Evolutionary conservation across 2,113 vertebrate genomes (phyloP).

Genomic region (Megaleporinus macrocephalus): DNA sequence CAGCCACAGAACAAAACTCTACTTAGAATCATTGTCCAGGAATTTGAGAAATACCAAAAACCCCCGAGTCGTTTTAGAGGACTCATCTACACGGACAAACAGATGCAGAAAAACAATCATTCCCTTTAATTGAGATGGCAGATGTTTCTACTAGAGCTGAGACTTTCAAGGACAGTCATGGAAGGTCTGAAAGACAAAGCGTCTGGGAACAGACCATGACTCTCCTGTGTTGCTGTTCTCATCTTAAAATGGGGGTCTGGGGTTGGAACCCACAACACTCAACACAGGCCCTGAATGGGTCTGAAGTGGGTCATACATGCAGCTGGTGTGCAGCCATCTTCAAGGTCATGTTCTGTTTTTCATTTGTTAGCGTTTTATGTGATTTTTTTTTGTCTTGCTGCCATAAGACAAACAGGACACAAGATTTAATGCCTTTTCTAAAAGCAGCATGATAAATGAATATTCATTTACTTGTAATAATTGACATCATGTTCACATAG

Average conservation of each 20-base stretch:
- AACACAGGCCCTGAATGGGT: conserved; percentile 70
- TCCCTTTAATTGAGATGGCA: conserved; percentile 71
- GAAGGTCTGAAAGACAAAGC: conserved; percentile 64
- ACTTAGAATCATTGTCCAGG: conserved; percentile 70
- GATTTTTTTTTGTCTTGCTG: conserved; percentile 59
- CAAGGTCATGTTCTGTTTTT: conserved; percentile 63
- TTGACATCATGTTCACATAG: not conserved
- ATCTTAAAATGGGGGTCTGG: conserved; percentile 67
- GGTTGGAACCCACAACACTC: conserved; percentile 71
- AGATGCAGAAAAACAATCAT: conserved; percentile 70
- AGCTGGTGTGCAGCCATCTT: conserved; percentile 65
- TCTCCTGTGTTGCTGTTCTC: conserved; percentile 63
- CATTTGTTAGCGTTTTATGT: conserved; percentile 58
- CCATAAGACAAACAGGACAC: not conserved
- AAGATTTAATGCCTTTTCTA: not conserved
- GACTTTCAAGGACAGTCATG: conserved; percentile 44
- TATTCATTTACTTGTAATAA: not conserved
- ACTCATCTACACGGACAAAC: conserved; percentile 73
- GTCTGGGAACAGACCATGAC: conserved; percentile 58
- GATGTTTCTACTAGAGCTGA: conserved; percentile 57
- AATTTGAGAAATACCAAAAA: conserved; percentile 77
- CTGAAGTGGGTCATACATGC: conserved; percentile 64
- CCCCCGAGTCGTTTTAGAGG: conserved; percentile 73
- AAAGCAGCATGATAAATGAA: not conserved
- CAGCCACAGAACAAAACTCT: conserved; percentile 69